These are phyloP conservation scores for Eumacrocentrus americanus DNA, from an alignment of 2,888 invertebrate species.

Conservation along the genomic window DNA sequence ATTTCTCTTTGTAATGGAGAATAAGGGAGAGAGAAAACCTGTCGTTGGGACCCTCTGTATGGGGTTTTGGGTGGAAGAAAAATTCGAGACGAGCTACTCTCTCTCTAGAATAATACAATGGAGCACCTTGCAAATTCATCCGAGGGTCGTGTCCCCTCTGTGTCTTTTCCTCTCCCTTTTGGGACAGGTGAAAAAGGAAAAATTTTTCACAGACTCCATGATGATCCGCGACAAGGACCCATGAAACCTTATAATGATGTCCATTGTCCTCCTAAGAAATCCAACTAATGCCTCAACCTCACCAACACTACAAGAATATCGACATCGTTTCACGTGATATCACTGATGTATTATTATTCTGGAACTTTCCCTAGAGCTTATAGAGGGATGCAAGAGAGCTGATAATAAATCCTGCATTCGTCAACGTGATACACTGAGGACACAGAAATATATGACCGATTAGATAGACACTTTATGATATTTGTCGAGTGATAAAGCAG, in stretches of 20 bases:
- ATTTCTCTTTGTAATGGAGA: slow-evolving; percentile 25
- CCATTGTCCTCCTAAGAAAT: neutral
- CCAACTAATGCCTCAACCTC: too few relatives aligned
- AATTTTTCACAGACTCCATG: slow-evolving; percentile 16
- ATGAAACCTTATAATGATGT: slow-evolving; percentile 24
- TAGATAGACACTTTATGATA: neutral
- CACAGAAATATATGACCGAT: neutral
- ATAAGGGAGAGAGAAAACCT: slow-evolving; percentile 27
- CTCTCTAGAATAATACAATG: slow-evolving; percentile 32
- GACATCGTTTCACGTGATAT: too few relatives aligned
- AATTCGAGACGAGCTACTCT: slow-evolving; percentile 29
- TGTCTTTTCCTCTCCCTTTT: slow-evolving; percentile 14
- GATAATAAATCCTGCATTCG: too few relatives aligned
- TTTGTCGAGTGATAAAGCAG: neutral
- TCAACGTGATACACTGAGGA: neutral
- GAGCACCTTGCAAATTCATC: slow-evolving; percentile 39
- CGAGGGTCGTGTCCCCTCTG: slow-evolving; percentile 10
- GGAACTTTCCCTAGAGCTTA: too few relatives aligned
- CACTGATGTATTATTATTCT: too few relatives aligned
- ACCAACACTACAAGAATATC: too few relatives aligned
- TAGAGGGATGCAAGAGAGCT: too few relatives aligned
- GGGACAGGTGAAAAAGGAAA: slow-evolving; percentile 37
- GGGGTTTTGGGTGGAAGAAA: slow-evolving; percentile 13
- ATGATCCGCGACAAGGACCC: slow-evolving; percentile 14
- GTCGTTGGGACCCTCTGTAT: slow-evolving; percentile 18